These are phyloP conservation scores for Lampris megalopsis DNA, from an alignment of 2,113 vertebrate species.

Conservation along the genomic window DNA sequence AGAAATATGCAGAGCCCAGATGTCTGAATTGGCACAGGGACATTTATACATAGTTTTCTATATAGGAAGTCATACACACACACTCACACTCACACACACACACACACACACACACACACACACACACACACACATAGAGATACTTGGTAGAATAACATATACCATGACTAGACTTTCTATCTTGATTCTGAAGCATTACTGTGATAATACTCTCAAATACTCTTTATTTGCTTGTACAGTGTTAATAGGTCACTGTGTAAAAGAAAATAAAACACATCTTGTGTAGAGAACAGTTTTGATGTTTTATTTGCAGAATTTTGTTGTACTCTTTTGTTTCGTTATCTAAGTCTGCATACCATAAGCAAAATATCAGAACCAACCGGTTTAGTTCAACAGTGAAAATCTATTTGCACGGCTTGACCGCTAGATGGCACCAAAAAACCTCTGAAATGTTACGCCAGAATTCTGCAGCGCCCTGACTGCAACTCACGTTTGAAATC, in stretches of 20 bases:
- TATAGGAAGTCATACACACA: slow-evolving; percentile 17
- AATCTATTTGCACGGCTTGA: not conserved
- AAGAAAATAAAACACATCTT: slow-evolving; percentile 67
- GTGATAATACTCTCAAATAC: slow-evolving; percentile 41
- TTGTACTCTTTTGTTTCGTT: not conserved
- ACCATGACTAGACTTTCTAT: slow-evolving; percentile 24
- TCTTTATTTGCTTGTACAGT: slow-evolving; percentile 56
- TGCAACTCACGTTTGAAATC: not conserved
- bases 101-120: not conserved
- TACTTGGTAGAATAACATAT: not conserved
- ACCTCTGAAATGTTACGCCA: not conserved
- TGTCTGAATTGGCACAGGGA: not conserved
- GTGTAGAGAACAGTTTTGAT: slow-evolving; percentile 34
- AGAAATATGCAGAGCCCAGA: not conserved
- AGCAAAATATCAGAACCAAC: not conserved
- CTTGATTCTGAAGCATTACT: slow-evolving; percentile 33
- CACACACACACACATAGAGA: slow-evolving; percentile 1
- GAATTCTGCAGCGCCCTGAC: not conserved
- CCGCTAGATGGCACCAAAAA: slow-evolving; percentile 66
- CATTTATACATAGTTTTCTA: slow-evolving; percentile 7
- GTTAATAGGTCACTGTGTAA: slow-evolving; percentile 72
- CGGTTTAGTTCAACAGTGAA: not conserved
- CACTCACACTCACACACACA: not conserved
- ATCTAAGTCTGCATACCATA: not conserved
- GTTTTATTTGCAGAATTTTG: not conserved